Base-by-base conservation (phyloP, 2,797 vertebrate genomes). In the Tolypeutes matacus region DNA sequence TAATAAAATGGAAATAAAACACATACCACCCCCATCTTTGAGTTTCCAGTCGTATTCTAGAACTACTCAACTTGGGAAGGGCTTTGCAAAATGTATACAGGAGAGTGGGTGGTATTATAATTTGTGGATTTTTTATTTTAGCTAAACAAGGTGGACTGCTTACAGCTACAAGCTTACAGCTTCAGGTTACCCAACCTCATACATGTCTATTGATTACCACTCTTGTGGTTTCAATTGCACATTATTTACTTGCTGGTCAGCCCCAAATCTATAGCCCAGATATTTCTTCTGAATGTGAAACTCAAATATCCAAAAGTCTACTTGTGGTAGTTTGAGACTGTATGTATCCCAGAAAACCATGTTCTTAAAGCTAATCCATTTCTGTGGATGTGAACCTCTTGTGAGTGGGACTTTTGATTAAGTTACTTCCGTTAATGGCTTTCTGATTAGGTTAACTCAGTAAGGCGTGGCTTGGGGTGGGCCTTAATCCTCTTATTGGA, bases 241-340 rank as follows among this genome's bases (percentile, higher is more conserved):
- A 27, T 39, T 53, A 60, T 80, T 36, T 84, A 65, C 62, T 91
- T 91, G 31, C 12, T 69, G 42, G 3, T 72, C 20, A 89, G 49
- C 31, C 21, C 60, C 29, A 80, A 91, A 84, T 73, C 34, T 90
- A 9, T 42, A 80, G 20, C 20, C 42, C 51, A 53, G 21, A 62
- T 87, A 25, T 78, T 10, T 90, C 76, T 46, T 70, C 56, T 76
- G 51, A 84, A 87, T 67, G 36, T n/a, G 14, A 82, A 93, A 87
- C n/a, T 31, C 29, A 70, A 65, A 75, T 77, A 15, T 93, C 70
- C 46, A 86, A 83, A 39, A 78, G 31, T 14, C 25, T 75, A 46
- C 46, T 46, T 46, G 11, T 46, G 46, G 46, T 46, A 46, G 46
- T 46, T 46, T 46, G 11, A 46, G 46, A 9, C 46, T 46, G 46